These are phyloP conservation scores for Misgurnus mizolepis DNA, from an alignment of 2,113 vertebrate species.

Conservation along the genomic window DNA sequence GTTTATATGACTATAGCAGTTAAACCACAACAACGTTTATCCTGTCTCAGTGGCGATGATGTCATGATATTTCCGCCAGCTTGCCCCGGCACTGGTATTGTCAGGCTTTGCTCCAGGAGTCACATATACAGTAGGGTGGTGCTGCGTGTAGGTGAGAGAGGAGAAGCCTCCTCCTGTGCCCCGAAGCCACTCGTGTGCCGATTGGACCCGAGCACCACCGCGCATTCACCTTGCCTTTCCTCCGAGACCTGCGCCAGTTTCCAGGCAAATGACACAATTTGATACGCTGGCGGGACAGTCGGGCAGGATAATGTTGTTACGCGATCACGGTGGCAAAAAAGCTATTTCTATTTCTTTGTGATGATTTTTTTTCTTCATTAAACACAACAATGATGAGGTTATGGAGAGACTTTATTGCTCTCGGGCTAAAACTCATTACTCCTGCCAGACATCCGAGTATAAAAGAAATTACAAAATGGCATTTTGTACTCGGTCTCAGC, in stretches of 20 bases:
- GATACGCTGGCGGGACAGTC: conserved; percentile 74
- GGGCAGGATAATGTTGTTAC: conserved; percentile 77
- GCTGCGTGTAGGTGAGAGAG: conserved; percentile 70
- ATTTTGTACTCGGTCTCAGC: conserved; percentile 71
- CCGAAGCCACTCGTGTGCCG: conserved; percentile 64
- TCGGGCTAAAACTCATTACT: conserved; percentile 76
- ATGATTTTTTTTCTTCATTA: conserved; percentile 69
- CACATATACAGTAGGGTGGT: conserved; percentile 63
- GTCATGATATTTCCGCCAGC: conserved; percentile 53
- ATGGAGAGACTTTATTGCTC: conserved; percentile 75
- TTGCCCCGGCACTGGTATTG: conserved; percentile 62
- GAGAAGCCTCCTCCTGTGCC: conserved; percentile 64
- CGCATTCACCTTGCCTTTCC: conserved; percentile 74
- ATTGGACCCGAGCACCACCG: conserved; percentile 70
- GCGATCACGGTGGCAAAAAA: conserved; percentile 68
- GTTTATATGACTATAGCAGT: conserved; percentile 39
- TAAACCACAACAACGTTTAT: conserved; percentile 53
- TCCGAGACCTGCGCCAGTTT: conserved; percentile 78
- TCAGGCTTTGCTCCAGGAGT: conserved; percentile 62
- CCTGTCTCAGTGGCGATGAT: conserved; percentile 51
- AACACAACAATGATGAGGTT: conserved; percentile 72
- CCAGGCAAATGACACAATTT: conserved; percentile 81
- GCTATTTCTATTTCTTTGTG: conserved; percentile 70
- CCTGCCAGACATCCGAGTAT: conserved; percentile 70
- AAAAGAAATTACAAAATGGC: conserved; percentile 74